Percentiles rank a stretch among this genome's conserved stretches.
phyloP scores from a whole-genome alignment of 2,113 vertebrate genomes.

The Vidua macroura region DNA sequence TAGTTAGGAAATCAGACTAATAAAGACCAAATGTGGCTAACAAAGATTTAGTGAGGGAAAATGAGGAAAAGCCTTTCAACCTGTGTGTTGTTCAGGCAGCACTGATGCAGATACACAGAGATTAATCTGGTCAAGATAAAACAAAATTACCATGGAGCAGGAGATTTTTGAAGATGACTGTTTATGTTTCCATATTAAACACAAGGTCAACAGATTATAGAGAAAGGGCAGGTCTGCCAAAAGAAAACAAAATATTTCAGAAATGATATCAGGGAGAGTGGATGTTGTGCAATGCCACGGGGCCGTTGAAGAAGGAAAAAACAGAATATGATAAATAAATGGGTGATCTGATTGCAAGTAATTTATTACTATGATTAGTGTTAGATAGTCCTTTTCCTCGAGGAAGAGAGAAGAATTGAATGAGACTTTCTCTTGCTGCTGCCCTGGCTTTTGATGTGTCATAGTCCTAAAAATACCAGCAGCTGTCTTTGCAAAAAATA shows the following conservation, averaged over 20 bases:
- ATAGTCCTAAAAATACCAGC: not conserved
- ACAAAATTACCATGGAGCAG: slow-evolving; percentile 41
- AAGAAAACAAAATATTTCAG: slow-evolving; percentile 38
- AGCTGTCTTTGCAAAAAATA: not conserved
- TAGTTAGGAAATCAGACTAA: not conserved
- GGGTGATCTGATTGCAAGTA: slow-evolving; percentile 3
- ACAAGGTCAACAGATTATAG: slow-evolving; percentile 56
- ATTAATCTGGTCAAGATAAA: slow-evolving; percentile 49
- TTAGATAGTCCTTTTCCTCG: not conserved
- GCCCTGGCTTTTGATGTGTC: not conserved
- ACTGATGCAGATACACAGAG: not conserved
- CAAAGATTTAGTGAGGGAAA: not conserved
- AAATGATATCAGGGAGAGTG: not conserved
- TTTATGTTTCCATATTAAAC: slow-evolving; percentile 57
- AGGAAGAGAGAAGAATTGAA: not conserved
- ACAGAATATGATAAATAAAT: not conserved
- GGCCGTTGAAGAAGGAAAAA: not conserved
- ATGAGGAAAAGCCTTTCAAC: not conserved
- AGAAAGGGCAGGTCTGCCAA: slow-evolving; percentile 42
- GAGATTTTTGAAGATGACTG: slow-evolving; percentile 45
- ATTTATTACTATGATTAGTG: slow-evolving; percentile 17
- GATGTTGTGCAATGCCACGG: not conserved
- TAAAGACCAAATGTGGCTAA: not conserved
- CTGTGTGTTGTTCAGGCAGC: not conserved
- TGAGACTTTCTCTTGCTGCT: not conserved